These are phyloP conservation scores for Protodeltote pygarga DNA, from an alignment of 2,888 invertebrate species.

Conservation along the genomic window DNA sequence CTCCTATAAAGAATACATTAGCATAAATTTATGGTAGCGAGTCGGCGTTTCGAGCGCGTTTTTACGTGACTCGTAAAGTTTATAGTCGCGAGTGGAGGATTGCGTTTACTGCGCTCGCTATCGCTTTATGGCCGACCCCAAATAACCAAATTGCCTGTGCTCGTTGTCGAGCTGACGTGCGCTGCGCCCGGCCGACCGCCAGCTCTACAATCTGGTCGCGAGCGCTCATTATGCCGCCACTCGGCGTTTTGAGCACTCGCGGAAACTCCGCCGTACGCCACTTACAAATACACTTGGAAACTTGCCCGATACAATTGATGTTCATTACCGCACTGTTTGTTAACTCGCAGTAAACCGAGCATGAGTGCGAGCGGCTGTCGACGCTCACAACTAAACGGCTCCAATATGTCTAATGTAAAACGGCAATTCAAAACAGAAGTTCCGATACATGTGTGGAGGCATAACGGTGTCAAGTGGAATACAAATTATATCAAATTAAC, in stretches of 20 bases:
- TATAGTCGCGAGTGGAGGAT: conserved; percentile 86
- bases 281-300: conserved; percentile 72
- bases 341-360: conserved; percentile 53
- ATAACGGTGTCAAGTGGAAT: conserved; percentile 44
- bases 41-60: conserved; percentile 85
- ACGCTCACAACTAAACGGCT: conserved; percentile 42
- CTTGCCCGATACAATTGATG: conserved; percentile 74
- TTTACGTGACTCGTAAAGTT: conserved; percentile 87
- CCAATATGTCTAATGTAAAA: conserved; percentile 39
- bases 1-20: conserved; percentile 87
- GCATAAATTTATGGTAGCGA: conserved; percentile 87
- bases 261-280: conserved; percentile 59
- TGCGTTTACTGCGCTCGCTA: conserved; percentile 86
- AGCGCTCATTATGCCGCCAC: conserved; percentile 63
- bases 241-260: conserved; percentile 62
- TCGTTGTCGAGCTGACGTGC: conserved; percentile 69
- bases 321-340: conserved; percentile 69
- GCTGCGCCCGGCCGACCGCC: conserved; percentile 47
- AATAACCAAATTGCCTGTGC: conserved; percentile 83
- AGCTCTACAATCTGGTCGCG: conserved; percentile 53
- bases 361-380: conserved; percentile 40
- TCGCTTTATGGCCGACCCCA: conserved; percentile 86
- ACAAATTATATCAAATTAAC: conserved; percentile 66
- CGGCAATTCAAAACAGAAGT: conserved; percentile 35
- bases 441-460: conserved; percentile 11